Evolutionary conservation across 2,113 vertebrate species (phyloP).

Genomic region (Pseudorhombus dupliciocellatus): DNA sequence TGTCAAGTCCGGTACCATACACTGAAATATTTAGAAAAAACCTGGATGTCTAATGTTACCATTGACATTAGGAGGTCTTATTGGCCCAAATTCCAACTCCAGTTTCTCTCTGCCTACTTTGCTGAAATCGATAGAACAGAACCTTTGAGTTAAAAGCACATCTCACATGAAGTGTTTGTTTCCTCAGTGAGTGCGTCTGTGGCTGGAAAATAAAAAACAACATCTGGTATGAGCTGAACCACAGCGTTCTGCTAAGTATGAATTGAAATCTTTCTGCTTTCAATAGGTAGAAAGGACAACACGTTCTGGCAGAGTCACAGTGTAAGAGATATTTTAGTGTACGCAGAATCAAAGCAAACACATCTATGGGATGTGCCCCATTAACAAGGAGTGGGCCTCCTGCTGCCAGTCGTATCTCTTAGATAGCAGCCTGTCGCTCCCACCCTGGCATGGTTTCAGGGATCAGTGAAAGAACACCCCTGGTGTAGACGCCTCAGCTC

Average conservation of each 20-base stretch:
- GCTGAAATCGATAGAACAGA: too few relatives aligned
- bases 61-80: background rate
- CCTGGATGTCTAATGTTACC: too few relatives aligned
- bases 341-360: constrained; percentile 15
- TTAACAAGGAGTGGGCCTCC: background rate
- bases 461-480: constrained; percentile 35
- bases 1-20: too few relatives aligned
- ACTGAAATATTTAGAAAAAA: too few relatives aligned
- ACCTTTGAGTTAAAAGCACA: background rate
- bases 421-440: constrained; percentile 44
- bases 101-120: too few relatives aligned
- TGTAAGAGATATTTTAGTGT: constrained; percentile 18
- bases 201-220: background rate
- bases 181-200: background rate
- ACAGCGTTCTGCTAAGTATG: background rate
- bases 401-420: constrained; percentile 47
- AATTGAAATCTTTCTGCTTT: constrained; percentile 13
- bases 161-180: too few relatives aligned
- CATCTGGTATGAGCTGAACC: background rate
- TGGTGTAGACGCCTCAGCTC: constrained; percentile 19
- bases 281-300: constrained; percentile 9
- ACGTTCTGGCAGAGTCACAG: background rate
- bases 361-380: constrained; percentile 14
- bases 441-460: constrained; percentile 49
- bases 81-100: too few relatives aligned